A percentile compares a stretch with the other conserved stretches of the same genome.
Conservation (phyloP, 2,888 invertebrate genomes). For the Pandemis heparana region DNA sequence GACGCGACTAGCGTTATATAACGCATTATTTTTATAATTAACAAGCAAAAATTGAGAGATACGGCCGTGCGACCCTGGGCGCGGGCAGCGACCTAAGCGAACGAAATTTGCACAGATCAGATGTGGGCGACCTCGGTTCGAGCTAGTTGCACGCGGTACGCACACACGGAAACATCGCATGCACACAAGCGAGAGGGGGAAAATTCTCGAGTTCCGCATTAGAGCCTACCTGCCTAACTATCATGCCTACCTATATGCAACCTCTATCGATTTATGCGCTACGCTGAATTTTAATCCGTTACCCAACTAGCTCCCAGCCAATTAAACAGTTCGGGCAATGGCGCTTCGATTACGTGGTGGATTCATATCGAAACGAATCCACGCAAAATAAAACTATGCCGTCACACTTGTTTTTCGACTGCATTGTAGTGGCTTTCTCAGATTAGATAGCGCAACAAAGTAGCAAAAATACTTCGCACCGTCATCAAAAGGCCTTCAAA, state of each 20-base stretch:
- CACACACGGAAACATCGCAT: slow-evolving; percentile 56
- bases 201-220: slow-evolving; percentile 79
- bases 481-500: slow-evolving; percentile 5
- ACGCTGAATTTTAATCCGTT: slow-evolving; percentile 32
- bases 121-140: slow-evolving; percentile 84
- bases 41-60: slow-evolving; percentile 85
- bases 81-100: slow-evolving; percentile 79
- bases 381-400: slow-evolving; percentile 8
- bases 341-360: slow-evolving; percentile 7
- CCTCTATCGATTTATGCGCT: slow-evolving; percentile 44
- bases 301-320: slow-evolving; percentile 20
- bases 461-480: neutral
- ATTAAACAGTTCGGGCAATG: slow-evolving; percentile 25
- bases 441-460: slow-evolving; percentile 24
- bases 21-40: slow-evolving; percentile 86
- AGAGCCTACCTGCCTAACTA: slow-evolving; percentile 46
- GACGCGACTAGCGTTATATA: slow-evolving; percentile 75
- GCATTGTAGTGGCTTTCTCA: slow-evolving; percentile 12
- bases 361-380: slow-evolving; percentile 5
- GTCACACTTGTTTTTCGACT: slow-evolving; percentile 27
- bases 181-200: slow-evolving; percentile 58
- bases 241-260: slow-evolving; percentile 41
- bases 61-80: slow-evolving; percentile 80
- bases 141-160: slow-evolving; percentile 74
- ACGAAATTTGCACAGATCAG: slow-evolving; percentile 85